phyloP scores from a whole-genome alignment of 2,113 vertebrate species.

The Ctenomys sociabilis region DNA sequence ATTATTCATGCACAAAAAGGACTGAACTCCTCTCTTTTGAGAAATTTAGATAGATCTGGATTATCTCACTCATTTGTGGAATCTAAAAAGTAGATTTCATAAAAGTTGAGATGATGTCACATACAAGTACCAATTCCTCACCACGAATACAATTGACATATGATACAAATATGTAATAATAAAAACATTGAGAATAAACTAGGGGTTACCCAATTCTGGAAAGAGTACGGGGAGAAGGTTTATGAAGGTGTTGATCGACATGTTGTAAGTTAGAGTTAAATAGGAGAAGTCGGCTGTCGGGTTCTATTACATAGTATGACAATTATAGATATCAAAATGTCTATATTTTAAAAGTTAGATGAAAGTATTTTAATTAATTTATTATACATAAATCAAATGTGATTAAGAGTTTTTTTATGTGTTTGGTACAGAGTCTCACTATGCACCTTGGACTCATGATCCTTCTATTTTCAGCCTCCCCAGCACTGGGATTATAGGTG shows the following conservation, averaged over 20 bases:
- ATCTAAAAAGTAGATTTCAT: neutral
- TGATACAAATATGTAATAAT: neutral
- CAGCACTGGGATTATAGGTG: too few species aligned
- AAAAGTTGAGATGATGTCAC: neutral
- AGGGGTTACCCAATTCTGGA: neutral
- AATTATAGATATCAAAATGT: neutral
- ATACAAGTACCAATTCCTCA: neutral
- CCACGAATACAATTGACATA: neutral
- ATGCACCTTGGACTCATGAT: too few species aligned
- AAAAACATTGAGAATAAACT: neutral
- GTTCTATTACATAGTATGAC: neutral
- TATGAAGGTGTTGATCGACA: too few species aligned
- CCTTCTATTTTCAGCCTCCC: too few species aligned
- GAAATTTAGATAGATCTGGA: neutral
- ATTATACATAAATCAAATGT: neutral
- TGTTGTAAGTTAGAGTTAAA: neutral
- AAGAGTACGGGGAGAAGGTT: neutral
- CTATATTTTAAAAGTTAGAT: neutral
- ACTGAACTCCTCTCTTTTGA: neutral
- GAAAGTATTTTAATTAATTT: neutral
- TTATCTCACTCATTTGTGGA: neutral
- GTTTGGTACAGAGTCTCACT: too few species aligned
- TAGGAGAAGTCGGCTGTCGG: neutral
- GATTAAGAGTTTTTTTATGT: neutral
- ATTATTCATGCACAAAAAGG: neutral